Percentiles rank a stretch among this genome's conserved stretches.
Conservation (phyloP, 1,140 invertebrate genomes). For the Drosophila orosa region DNA sequence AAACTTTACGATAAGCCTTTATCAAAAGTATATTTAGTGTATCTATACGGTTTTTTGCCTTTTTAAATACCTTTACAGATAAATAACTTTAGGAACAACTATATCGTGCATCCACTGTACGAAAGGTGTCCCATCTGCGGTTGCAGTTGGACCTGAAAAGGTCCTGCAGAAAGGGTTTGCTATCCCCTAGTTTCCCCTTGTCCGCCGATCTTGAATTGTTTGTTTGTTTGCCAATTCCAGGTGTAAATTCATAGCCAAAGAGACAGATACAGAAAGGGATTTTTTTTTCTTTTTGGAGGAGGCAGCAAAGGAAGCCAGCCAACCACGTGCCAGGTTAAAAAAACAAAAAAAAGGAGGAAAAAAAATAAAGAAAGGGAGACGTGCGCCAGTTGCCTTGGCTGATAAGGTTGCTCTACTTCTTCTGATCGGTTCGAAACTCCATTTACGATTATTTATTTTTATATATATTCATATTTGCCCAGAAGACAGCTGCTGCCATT, state of each 20-base stretch:
- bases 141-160: slow-evolving; percentile 54
- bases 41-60: too few relatives aligned
- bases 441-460: slow-evolving; percentile 32
- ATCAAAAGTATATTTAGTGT: too few relatives aligned
- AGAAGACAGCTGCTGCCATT: slow-evolving; percentile 57
- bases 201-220: slow-evolving; percentile 18
- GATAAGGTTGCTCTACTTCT: slow-evolving; percentile 60
- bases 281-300: slow-evolving; percentile 14
- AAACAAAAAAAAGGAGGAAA: background rate
- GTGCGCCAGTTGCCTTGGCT: slow-evolving; percentile 73
- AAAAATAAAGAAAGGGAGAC: slow-evolving; percentile 29
- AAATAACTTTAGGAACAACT: too few relatives aligned
- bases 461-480: slow-evolving; percentile 66
- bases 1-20: too few relatives aligned
- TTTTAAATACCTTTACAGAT: too few relatives aligned
- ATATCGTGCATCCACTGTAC: slow-evolving; percentile 19
- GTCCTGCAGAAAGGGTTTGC: slow-evolving; percentile 60
- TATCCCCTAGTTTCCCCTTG: slow-evolving; percentile 26
- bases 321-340: slow-evolving; percentile 47
- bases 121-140: slow-evolving; percentile 67
- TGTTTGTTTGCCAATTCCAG: slow-evolving; percentile 80
- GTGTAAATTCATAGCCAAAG: slow-evolving; percentile 73
- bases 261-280: slow-evolving; percentile 40
- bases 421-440: slow-evolving; percentile 20
- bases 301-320: slow-evolving; percentile 55